A percentile compares a stretch with the other conserved stretches of the same genome.
Evolutionary conservation across 2,797 vertebrate genomes (phyloP).

Genomic region (Psittacula derbiana): DNA sequence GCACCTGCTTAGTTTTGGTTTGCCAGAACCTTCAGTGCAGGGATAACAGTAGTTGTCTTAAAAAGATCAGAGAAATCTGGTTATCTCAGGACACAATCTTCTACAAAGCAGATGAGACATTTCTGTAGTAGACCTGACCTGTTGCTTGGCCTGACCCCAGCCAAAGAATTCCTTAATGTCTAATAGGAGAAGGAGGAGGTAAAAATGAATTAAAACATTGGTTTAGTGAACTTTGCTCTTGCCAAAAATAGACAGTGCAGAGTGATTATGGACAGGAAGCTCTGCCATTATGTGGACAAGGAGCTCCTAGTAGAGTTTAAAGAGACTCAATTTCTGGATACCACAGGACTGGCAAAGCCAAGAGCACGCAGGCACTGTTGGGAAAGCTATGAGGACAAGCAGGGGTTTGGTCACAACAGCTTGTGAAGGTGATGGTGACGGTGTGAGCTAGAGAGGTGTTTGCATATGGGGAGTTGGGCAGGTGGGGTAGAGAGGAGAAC

Average conservation of each 20-base stretch:
- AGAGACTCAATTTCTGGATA: background rate
- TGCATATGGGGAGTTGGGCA: background rate
- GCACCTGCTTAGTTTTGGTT: background rate
- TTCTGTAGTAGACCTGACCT: background rate
- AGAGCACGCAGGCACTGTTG: background rate
- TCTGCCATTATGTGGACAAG: background rate
- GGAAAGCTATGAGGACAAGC: background rate
- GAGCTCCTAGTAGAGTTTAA: background rate
- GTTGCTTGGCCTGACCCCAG: background rate
- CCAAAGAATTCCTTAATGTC: background rate
- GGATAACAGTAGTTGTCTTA: background rate
- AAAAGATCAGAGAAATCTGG: background rate
- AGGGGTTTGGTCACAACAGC: background rate
- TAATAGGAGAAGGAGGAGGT: background rate
- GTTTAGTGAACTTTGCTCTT: background rate
- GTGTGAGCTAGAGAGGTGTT: background rate
- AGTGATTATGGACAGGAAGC: background rate
- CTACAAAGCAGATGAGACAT: background rate
- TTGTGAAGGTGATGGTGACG: background rate
- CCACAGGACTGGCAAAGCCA: background rate
- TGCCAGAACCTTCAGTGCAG: background rate
- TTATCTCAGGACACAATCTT: background rate
- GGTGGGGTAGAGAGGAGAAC: background rate
- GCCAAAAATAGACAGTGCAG: background rate
- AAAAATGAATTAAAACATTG: background rate